Percentiles rank a stretch among this genome's conserved stretches.
These are phyloP conservation scores for Alectura lathami DNA, from an alignment of 2,113 vertebrate species.

Conservation along the genomic window DNA sequence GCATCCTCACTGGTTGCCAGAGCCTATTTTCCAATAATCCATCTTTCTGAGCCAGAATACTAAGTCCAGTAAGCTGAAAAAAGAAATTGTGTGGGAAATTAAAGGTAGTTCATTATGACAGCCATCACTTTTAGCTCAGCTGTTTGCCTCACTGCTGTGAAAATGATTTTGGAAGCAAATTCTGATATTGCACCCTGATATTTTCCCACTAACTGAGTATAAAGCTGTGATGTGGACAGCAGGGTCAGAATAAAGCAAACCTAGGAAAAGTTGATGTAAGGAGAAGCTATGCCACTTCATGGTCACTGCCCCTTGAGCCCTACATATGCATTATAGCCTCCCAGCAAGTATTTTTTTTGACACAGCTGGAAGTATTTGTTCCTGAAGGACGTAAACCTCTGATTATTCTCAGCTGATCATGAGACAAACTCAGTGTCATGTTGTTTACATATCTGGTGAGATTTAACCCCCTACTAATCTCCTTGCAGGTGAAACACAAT, in stretches of 20 bases:
- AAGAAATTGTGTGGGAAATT: constrained; percentile 10
- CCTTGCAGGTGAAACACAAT: background rate
- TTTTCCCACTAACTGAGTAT: background rate
- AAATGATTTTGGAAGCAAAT: background rate
- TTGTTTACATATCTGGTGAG: background rate
- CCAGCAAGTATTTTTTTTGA: background rate
- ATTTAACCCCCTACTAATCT: background rate
- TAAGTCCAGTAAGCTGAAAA: background rate
- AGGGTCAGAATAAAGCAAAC: background rate
- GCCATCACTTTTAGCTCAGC: background rate
- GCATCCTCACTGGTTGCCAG: background rate
- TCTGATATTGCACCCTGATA: background rate
- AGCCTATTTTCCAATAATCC: constrained; percentile 8
- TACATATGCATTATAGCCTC: background rate
- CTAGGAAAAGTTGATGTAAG: background rate
- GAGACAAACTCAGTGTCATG: background rate
- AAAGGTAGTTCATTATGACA: background rate
- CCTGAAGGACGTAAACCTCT: background rate
- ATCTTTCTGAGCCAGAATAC: background rate
- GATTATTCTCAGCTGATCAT: background rate
- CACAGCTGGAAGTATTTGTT: background rate
- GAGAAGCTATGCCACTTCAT: background rate
- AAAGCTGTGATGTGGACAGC: background rate
- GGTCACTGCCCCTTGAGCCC: background rate
- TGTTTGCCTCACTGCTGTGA: accelerated